Evolutionary conservation across 2,888 invertebrate species (phyloP).

Genomic region (Leucophenga maculata): DNA sequence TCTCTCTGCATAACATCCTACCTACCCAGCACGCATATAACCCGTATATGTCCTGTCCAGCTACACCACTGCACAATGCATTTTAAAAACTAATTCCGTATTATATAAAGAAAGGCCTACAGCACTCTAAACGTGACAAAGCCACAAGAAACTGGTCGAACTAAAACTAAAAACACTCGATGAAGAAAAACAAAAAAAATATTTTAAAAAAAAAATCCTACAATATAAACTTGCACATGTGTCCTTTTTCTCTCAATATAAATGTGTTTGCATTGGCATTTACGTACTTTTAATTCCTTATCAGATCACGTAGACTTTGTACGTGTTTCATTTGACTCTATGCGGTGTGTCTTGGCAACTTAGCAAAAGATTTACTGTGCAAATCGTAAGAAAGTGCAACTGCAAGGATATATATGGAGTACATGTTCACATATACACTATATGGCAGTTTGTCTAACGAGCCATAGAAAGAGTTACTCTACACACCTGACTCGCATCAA

Average conservation of each 20-base stretch:
- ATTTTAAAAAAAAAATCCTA: constrained; percentile 2
- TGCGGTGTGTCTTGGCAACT: background rate
- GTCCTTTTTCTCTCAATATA: background rate
- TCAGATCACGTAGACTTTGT: constrained; percentile 56
- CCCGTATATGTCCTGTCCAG: no score
- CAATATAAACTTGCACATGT: constrained; percentile 3
- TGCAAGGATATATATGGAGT: background rate
- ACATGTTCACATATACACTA: no score
- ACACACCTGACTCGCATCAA: background rate
- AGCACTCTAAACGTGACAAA: constrained; percentile 11
- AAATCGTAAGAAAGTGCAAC: constrained; percentile 19
- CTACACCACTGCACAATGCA: no score
- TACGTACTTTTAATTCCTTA: constrained; percentile 51
- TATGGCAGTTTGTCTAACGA: no score
- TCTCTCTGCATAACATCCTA: no score
- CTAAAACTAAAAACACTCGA: background rate
- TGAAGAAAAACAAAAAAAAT: background rate
- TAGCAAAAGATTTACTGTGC: constrained; percentile 21
- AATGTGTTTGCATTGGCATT: constrained; percentile 3
- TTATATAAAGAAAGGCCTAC: background rate
- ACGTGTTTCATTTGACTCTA: constrained; percentile 44
- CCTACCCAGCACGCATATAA: no score
- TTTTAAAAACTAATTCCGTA: no score
- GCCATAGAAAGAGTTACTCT: background rate
- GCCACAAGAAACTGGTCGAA: background rate